Conservation (phyloP, 2,888 invertebrate genomes). For the Trimorus sp. region DNA sequence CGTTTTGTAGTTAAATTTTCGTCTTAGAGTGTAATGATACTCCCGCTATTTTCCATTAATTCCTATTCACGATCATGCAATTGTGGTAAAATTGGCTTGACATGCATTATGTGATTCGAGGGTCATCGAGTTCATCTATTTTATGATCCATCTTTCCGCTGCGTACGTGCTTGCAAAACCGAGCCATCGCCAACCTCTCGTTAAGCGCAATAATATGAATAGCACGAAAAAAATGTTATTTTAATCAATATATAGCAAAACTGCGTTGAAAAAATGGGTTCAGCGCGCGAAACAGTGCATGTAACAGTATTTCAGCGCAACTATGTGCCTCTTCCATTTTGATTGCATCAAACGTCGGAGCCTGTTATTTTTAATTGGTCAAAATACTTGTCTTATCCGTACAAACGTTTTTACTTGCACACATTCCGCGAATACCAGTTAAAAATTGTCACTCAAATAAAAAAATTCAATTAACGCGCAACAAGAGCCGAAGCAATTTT, state of each 20-base stretch:
- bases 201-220: conserved; percentile 6
- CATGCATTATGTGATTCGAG: conserved; percentile 68
- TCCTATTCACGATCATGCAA: too few species aligned
- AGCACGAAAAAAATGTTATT: conserved; percentile 12
- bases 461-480: too few species aligned
- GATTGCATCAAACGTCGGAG: not conserved
- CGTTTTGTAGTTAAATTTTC: too few species aligned
- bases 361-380: not conserved
- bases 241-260: conserved; percentile 2
- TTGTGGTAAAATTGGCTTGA: conserved; percentile 62
- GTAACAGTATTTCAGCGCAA: not conserved
- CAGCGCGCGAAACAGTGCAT: not conserved
- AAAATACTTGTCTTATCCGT: too few species aligned
- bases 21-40: too few species aligned
- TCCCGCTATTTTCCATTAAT: too few species aligned
- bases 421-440: too few species aligned
- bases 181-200: conserved; percentile 26
- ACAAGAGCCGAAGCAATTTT: too few species aligned
- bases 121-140: conserved; percentile 66
- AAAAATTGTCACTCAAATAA: too few species aligned
- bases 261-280: not conserved
- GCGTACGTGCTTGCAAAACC: conserved; percentile 43
- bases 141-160: conserved; percentile 54
- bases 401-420: too few species aligned
- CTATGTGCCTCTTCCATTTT: too few species aligned